These are phyloP conservation scores for Vollenhovia emeryi DNA, from an alignment of 1,140 invertebrate genomes.

Conservation along the genomic window DNA sequence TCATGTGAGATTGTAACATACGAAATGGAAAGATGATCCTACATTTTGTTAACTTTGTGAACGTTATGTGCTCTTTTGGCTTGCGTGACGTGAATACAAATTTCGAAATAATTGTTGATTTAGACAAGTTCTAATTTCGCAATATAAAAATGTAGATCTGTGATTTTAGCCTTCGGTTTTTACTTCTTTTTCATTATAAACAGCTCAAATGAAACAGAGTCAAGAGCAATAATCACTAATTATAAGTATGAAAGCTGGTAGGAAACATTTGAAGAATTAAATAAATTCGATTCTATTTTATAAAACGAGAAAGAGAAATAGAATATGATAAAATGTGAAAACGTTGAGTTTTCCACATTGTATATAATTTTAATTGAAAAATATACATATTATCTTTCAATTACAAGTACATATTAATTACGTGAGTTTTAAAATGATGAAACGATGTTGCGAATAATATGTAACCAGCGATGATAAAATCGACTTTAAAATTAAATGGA, in stretches of 20 bases:
- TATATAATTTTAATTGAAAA: not conserved
- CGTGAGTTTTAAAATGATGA: not conserved
- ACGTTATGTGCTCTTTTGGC: not conserved
- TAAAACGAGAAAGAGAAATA: not conserved
- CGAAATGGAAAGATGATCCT: not conserved
- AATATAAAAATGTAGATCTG: not conserved
- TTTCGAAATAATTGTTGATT: not conserved
- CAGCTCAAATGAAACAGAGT: not conserved
- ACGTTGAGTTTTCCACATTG: not conserved
- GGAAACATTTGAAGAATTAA: not conserved
- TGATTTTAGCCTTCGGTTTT: not conserved
- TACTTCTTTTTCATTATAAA: not conserved
- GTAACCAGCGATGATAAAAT: not conserved
- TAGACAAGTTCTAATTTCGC: not conserved
- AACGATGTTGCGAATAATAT: not conserved
- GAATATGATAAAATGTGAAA: not conserved
- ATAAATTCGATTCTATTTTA: not conserved
- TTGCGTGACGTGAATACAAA: not conserved
- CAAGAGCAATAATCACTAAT: not conserved
- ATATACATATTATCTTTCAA: not conserved
- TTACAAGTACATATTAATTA: constrained; percentile 1
- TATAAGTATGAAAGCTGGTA: not conserved
- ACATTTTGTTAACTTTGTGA: not conserved
- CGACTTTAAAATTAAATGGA: constrained; percentile 7
- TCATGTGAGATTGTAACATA: not conserved